Percentiles rank a stretch among this genome's conserved stretches.
These are phyloP conservation scores for Acleris cristana DNA, from an alignment of 2,888 invertebrate species.

Conservation along the genomic window DNA sequence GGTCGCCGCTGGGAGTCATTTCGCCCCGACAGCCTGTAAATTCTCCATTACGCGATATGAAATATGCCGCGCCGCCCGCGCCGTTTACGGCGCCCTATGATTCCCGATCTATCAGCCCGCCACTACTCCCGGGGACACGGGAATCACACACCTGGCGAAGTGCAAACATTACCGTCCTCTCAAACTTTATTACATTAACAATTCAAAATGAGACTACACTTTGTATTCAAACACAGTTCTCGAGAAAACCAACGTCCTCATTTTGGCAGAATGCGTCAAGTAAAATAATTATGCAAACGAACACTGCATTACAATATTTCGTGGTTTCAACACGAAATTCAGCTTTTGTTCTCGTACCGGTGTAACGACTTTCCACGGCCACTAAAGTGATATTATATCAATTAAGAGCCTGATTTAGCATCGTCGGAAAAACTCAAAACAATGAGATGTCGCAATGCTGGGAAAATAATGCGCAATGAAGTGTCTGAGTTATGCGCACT, in stretches of 20 bases:
- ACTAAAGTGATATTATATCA: slow-evolving; percentile 77
- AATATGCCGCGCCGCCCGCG: slow-evolving; percentile 70
- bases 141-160: slow-evolving; percentile 25
- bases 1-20: slow-evolving; percentile 81
- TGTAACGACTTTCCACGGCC: slow-evolving; percentile 74
- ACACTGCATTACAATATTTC: slow-evolving; percentile 71
- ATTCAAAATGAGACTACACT: slow-evolving; percentile 15
- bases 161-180: slow-evolving; percentile 13
- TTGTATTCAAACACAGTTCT: slow-evolving; percentile 46
- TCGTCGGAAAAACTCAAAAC: slow-evolving; percentile 76
- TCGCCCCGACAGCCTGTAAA: slow-evolving; percentile 82
- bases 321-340: slow-evolving; percentile 74
- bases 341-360: slow-evolving; percentile 73
- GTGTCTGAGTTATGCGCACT: slow-evolving; percentile 63
- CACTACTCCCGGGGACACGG: slow-evolving; percentile 45
- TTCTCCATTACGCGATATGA: slow-evolving; percentile 84
- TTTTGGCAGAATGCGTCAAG: slow-evolving; percentile 62
- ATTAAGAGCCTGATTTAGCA: slow-evolving; percentile 76
- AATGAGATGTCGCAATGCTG: slow-evolving; percentile 73
- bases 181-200: background rate
- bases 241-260: slow-evolving; percentile 54
- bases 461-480: slow-evolving; percentile 75
- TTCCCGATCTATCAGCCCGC: slow-evolving; percentile 57
- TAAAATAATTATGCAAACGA: slow-evolving; percentile 62
- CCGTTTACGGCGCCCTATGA: slow-evolving; percentile 66